phyloP scores from a whole-genome alignment of 2,113 vertebrate species.

The Leucoraja erinaceus region DNA sequence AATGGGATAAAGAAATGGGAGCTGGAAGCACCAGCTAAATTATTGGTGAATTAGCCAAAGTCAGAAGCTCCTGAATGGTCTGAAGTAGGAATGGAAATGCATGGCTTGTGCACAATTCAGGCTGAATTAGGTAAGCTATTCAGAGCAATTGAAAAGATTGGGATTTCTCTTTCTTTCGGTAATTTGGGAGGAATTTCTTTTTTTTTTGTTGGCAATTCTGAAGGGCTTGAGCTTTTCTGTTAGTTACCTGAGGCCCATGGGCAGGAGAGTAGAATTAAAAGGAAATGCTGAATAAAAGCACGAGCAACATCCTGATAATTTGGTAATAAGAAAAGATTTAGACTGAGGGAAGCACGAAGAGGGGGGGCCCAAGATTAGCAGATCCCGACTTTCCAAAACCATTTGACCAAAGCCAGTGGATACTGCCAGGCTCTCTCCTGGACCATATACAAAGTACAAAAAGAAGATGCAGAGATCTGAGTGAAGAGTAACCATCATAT shows the following conservation, averaged over 20 bases:
- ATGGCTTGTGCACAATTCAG: slow-evolving; percentile 78
- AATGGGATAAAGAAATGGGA: slow-evolving; percentile 62
- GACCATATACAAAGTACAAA: background rate
- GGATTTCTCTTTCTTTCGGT: slow-evolving; percentile 71
- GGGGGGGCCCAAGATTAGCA: background rate
- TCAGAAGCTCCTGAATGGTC: slow-evolving; percentile 76
- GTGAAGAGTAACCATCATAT: background rate
- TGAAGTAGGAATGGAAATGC: slow-evolving; percentile 69
- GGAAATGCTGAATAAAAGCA: slow-evolving; percentile 6
- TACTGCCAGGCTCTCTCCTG: background rate
- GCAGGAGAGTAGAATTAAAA: background rate
- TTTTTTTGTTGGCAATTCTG: slow-evolving; percentile 72
- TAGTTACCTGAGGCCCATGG: slow-evolving; percentile 25
- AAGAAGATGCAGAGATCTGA: background rate
- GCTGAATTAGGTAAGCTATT: slow-evolving; percentile 82
- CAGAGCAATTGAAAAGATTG: slow-evolving; percentile 74
- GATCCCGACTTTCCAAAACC: background rate
- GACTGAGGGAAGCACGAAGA: background rate
- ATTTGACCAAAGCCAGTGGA: background rate
- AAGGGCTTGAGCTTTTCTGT: slow-evolving; percentile 55
- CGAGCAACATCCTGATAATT: background rate
- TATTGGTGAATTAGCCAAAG: slow-evolving; percentile 80
- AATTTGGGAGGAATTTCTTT: slow-evolving; percentile 81
- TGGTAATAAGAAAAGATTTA: slow-evolving; percentile 19
- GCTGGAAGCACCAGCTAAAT: slow-evolving; percentile 68